Evolutionary conservation across 2,113 vertebrate species (phyloP).

Genomic region (Tricholaema leucomelas): DNA sequence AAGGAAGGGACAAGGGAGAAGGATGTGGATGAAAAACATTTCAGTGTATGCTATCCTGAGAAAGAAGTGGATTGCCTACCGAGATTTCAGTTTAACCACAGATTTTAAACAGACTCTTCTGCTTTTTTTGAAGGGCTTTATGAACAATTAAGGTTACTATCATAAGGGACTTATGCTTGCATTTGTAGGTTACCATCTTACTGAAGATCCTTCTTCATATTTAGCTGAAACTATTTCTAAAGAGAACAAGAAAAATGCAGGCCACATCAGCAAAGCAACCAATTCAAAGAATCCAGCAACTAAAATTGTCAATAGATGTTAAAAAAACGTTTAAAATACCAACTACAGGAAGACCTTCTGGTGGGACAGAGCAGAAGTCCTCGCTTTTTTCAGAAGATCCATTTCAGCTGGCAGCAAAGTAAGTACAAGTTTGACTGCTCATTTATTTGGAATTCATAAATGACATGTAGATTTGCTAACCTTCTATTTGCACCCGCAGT

Average conservation of each 20-base stretch:
- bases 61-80: neutral
- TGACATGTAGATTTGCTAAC: constrained; percentile 15
- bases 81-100: neutral
- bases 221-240: neutral
- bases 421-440: constrained; percentile 28
- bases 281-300: neutral
- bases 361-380: neutral
- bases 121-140: neutral
- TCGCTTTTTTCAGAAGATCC: constrained; percentile 7
- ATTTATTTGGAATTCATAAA: constrained; percentile 37
- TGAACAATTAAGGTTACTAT: neutral
- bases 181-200: neutral
- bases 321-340: neutral
- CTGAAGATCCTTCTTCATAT: neutral
- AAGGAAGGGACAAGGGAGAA: neutral
- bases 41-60: neutral
- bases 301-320: neutral
- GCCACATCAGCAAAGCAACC: neutral
- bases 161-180: neutral
- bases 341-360: neutral
- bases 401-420: constrained; percentile 34
- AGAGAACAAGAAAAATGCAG: neutral
- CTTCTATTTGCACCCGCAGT: constrained; percentile 12
- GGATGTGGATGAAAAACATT: neutral
- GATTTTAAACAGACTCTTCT: neutral